Conservation (phyloP, 30 jellyfish, hydroid and myxozoan genomes). For the Chrysaora quinquecirrha region DNA sequence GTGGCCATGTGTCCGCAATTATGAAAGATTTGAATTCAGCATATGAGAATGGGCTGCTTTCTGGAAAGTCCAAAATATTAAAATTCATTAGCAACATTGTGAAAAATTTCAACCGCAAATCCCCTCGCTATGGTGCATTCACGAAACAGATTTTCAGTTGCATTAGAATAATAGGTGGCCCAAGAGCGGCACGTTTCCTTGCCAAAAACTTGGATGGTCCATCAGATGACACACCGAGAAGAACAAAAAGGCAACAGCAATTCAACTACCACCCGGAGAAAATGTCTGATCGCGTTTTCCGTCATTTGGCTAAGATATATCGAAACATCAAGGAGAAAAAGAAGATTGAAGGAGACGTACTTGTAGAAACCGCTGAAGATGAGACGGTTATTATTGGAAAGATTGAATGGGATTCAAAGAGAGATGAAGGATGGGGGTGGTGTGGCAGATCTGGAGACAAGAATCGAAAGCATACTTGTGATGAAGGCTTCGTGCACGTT, state of each 20-base stretch:
- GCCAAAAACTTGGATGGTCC: conserved; percentile 26
- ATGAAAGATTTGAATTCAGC: conserved; percentile 9
- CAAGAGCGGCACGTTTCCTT: no score
- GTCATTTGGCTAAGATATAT: background rate
- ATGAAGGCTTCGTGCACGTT: no score
- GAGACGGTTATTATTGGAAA: no score
- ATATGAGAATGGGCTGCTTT: conserved; percentile 13
- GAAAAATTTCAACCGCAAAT: conserved; percentile 23
- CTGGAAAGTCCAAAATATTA: conserved; percentile 28
- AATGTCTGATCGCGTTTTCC: conserved; percentile 18
- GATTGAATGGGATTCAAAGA: no score
- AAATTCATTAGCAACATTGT: conserved; percentile 21
- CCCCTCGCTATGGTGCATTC: conserved; percentile 7
- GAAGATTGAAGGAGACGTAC: no score
- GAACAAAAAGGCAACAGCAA: conserved; percentile 22
- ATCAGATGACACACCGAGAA: conserved; percentile 14
- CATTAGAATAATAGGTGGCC: conserved; percentile 12
- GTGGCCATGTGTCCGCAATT: conserved; percentile 28
- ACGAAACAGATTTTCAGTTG: conserved; percentile 30
- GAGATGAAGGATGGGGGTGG: no score
- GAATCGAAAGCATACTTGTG: no score
- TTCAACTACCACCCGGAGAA: conserved; percentile 18
- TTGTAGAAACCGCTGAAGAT: no score
- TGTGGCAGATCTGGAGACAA: no score
- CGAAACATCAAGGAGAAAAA: background rate